Evolutionary conservation across 2,797 vertebrate species (phyloP), one percentile per base, ranked within the genome.

Genomic region (Falco biarmicus): DNA sequence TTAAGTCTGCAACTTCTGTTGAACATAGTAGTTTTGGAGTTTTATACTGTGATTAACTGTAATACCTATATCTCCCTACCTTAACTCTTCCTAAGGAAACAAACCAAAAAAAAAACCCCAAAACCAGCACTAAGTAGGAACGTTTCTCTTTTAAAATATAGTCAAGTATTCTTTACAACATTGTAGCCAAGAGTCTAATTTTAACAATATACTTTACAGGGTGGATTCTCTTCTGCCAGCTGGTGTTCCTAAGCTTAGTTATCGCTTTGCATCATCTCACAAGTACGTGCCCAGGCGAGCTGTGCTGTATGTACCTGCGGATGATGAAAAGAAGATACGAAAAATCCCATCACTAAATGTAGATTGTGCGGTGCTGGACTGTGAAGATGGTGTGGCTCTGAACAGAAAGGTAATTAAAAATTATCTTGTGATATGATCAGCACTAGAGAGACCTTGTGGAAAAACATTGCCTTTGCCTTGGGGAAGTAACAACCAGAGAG

Each of bases 301-400:
- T 11, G 99, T 99, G 89, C 99, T 99, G 28, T 99, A 99, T 28
- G 99, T 99, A 90, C 99, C 99, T 45, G 99, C 99, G 3, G 98
- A 99, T 90, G 99, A 99, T 84, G 99, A 99, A 97, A 98, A 99
- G 94, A 99, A 99, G 98, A 98, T 99, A 96, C 95, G 96, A 95
- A 99, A 99, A 98, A 98, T 99, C 60, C 97, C 98, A 8, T 98
- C 98, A 15, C 98, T 99, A 84, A 97, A 98, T 19, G 99, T 99
- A 31, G 99, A 99, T 95, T 99, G 99, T 51, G 99, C 99, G 0
- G 99, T 99, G 84, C 96, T 99, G n/a, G 99, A 99, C 98, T 99
- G 99, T 75, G 99, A 99, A 97, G 99, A 99, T 66, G 99, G 99
- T 1, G 99, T 99, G 87, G 99, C 99, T 94, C 97, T 99, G 88